Base-by-base conservation (phyloP, 2,888 invertebrate genomes). In the Syrphus vitripennis region DNA sequence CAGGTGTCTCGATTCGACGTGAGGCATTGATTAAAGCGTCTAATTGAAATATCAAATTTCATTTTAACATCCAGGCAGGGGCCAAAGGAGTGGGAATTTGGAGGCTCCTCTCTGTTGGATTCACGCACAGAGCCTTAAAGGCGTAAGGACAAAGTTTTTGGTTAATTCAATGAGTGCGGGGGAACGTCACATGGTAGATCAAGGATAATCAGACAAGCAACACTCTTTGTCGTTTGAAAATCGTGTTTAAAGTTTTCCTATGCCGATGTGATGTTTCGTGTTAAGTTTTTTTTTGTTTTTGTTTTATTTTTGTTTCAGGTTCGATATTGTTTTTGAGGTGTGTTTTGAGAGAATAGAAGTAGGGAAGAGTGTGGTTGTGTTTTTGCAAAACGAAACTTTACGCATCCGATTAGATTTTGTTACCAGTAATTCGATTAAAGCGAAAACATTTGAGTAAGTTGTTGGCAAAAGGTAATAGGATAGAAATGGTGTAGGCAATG, bases 11-110 rank as follows among this genome's bases (percentile, higher is more conserved):
- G 42, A 50, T 76, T 80, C 84, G 84, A 86, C 86, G 86, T 86
- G 86, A 78, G 81, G 86, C 86, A 86, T 86, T 82, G 86, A 86
- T 86, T 86, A 86, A 86, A 86, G 86, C 77, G 65, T 77, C 82
- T 86, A 86, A 86, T 86, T 86, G 86, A 86, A 82, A 82, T 86
- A 86, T 86, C 78, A 86, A 86, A 86, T 86, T 82, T 86, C 74
- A 70, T 80, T 77, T 70, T 53, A 45, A 1, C 24, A 34, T 9
- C 5, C 6, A 24, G 14, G 48, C 5, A 21, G 21, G 2, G 24
- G 34, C 6, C 9, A 9, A 12, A 5, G 2, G 3, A 4, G 6
- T 1, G 2, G 4, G 14, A 7, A 50, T 34, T 34, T 34, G 10
- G 42, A 21, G 45, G 7, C 3, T 1, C 10, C 24, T 50, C 14